A percentile compares a stretch with the other conserved stretches of the same genome.
Conservation (phyloP, 2,113 vertebrate genomes). For the Philantomba maxwellii region DNA sequence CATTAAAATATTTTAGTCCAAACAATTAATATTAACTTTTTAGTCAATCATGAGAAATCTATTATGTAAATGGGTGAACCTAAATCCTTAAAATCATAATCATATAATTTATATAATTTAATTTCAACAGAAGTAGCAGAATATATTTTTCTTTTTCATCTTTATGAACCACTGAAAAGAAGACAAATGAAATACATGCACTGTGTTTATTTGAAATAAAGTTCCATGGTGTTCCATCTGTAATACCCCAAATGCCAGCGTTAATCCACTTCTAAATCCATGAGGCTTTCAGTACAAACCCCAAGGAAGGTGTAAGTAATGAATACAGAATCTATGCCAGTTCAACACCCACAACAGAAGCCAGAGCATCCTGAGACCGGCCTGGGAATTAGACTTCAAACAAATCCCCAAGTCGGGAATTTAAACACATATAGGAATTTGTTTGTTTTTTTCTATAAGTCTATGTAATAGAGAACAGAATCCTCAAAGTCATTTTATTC, state of each 20-base stretch:
- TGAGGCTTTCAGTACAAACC: slow-evolving; percentile 25
- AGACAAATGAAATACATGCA: not conserved
- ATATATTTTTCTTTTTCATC: slow-evolving; percentile 12
- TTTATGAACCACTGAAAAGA: not conserved
- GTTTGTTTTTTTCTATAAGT: not conserved
- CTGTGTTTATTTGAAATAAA: slow-evolving; percentile 45
- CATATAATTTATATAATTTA: slow-evolving; percentile 23
- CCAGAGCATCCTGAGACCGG: not conserved
- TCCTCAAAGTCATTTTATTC: slow-evolving; percentile 8
- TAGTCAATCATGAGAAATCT: not conserved
- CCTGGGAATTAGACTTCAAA: slow-evolving; percentile 44
- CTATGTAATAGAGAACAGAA: not conserved
- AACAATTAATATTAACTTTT: slow-evolving; percentile 23
- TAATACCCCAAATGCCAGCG: slow-evolving; percentile 26
- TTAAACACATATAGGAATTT: not conserved
- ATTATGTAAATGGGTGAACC: not conserved
- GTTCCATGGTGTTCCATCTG: slow-evolving; percentile 7
- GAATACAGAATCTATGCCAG: not conserved
- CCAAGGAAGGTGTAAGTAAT: slow-evolving; percentile 20
- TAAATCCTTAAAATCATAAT: not conserved
- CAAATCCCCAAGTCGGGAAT: not conserved
- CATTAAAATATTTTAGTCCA: slow-evolving; percentile 16
- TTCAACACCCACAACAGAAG: slow-evolving; percentile 22
- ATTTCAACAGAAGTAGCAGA: not conserved
- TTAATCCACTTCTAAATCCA: slow-evolving; percentile 58